Conservation (phyloP, 2,888 invertebrate species). For the Rhagonycha fulva region DNA sequence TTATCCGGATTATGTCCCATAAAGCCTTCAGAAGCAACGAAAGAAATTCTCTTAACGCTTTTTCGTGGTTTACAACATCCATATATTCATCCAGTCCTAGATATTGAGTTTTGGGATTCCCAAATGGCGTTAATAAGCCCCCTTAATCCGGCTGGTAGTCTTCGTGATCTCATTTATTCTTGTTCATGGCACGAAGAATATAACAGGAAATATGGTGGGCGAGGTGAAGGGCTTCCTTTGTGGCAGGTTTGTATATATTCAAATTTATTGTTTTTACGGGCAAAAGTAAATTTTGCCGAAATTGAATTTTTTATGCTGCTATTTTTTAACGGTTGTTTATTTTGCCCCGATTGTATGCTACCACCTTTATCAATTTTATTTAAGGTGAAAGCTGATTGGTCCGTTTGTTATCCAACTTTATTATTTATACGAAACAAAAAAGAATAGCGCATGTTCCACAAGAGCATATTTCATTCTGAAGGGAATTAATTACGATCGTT, state of each 20-base stretch:
- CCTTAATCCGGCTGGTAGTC: conserved; percentile 80
- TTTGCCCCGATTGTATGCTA: not conserved
- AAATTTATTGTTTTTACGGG: not conserved
- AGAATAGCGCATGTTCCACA: not conserved
- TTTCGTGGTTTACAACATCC: conserved; percentile 89
- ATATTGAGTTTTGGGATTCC: conserved; percentile 75
- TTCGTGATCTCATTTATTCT: conserved; percentile 85
- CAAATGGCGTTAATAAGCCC: conserved; percentile 80
- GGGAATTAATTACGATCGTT: not conserved
- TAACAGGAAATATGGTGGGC: conserved; percentile 44
- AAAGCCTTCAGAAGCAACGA: conserved; percentile 60
- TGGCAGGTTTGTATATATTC: conserved; percentile 41
- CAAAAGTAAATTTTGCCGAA: not conserved
- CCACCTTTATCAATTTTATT: not conserved
- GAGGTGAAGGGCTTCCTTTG: conserved; percentile 47
- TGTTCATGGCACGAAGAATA: conserved; percentile 64
- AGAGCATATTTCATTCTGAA: not conserved
- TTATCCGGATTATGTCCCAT: conserved; percentile 68
- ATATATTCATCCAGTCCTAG: conserved; percentile 88
- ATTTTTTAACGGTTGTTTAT: not conserved
- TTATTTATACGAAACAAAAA: not conserved
- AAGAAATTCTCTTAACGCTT: conserved; percentile 74
- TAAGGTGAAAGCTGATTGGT: not conserved
- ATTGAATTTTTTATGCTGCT: not conserved
- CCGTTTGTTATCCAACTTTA: not conserved